Conservation (phyloP, 2,113 vertebrate genomes). For the Cephalophus harveyi region DNA sequence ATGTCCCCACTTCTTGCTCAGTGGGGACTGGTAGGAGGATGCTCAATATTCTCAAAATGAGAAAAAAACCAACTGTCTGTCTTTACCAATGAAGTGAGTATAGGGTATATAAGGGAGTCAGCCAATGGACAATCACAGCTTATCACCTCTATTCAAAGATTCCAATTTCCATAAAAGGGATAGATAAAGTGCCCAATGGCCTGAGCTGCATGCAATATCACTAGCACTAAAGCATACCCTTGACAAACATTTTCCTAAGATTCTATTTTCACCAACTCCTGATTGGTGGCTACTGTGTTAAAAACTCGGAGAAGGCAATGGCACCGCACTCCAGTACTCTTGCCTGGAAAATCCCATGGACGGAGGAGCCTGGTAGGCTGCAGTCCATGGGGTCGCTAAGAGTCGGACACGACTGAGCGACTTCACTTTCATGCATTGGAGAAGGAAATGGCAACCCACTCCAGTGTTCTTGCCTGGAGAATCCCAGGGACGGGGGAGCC, state of each 20-base stretch:
- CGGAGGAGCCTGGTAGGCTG: too few species aligned
- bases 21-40: neutral
- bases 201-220: neutral
- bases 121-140: neutral
- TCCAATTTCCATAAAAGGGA: neutral
- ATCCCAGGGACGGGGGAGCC: too few species aligned
- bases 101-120: neutral
- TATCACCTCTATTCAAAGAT: neutral
- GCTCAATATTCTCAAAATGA: neutral
- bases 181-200: neutral
- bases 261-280: neutral
- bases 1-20: neutral
- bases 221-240: neutral
- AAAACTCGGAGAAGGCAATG: neutral
- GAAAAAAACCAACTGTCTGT: neutral
- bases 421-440: too few species aligned
- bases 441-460: too few species aligned
- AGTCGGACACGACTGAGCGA: too few species aligned
- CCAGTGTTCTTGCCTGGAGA: too few species aligned
- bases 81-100: neutral
- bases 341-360: too few species aligned
- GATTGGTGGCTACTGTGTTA: neutral
- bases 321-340: too few species aligned
- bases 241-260: neutral
- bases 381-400: too few species aligned